Percentiles rank a stretch among this genome's conserved stretches.
Evolutionary conservation across 1,140 invertebrate genomes (phyloP).

Genomic region (Bicyclus anynana): DNA sequence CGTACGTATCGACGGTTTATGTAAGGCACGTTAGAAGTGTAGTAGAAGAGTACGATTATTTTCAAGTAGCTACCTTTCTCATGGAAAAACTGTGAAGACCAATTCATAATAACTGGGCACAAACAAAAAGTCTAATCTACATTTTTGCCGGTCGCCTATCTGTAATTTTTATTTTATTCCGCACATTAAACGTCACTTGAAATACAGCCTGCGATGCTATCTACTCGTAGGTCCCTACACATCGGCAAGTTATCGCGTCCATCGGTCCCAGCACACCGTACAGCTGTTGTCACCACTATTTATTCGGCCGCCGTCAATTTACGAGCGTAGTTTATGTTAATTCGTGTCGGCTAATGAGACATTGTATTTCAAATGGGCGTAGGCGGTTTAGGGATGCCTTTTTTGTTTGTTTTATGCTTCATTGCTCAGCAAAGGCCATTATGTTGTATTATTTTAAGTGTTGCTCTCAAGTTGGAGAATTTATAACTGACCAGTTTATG

Average conservation of each 20-base stretch:
- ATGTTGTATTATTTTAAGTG: conserved; percentile 1
- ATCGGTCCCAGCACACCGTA: conserved; percentile 15
- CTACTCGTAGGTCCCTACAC: background rate
- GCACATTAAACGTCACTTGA: background rate
- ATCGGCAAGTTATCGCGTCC: conserved; percentile 17
- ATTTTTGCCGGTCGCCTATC: no score
- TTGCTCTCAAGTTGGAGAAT: background rate
- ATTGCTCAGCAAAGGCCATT: conserved; percentile 17
- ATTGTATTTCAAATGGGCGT: conserved; percentile 28
- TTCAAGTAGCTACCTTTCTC: no score
- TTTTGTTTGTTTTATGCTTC: conserved; percentile 5
- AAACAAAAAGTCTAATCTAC: no score
- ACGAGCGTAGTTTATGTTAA: conserved; percentile 45
- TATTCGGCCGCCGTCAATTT: conserved; percentile 28
- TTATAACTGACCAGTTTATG: no score
- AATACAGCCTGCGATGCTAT: conserved; percentile 2
- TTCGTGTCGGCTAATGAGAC: conserved; percentile 45
- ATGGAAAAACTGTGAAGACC: no score
- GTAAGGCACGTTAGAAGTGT: background rate
- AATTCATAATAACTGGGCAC: no score
- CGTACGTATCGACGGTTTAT: background rate
- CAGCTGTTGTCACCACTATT: conserved; percentile 35
- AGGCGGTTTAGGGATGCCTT: conserved; percentile 18
- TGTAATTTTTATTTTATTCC: background rate
- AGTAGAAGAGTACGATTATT: no score